phyloP scores from a whole-genome alignment of 2,113 vertebrate genomes.

The Heloderma charlesbogerti region DNA sequence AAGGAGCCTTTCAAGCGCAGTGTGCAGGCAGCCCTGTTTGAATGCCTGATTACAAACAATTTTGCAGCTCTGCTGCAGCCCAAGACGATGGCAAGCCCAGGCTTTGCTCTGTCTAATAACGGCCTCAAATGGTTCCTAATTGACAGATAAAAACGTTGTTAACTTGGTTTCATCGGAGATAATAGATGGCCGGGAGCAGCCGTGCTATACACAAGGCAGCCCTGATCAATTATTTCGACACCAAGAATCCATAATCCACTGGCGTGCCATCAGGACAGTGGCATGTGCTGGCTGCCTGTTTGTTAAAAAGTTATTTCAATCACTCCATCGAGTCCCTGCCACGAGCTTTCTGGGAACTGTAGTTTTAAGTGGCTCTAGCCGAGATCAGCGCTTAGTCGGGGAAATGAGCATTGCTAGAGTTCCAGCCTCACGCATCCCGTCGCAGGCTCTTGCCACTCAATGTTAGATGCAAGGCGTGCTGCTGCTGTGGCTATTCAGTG shows the following conservation, averaged over 20 bases:
- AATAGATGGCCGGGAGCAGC: conserved; percentile 62
- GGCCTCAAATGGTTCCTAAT: conserved; percentile 71
- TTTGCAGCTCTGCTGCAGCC: conserved; percentile 62
- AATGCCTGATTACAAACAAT: conserved; percentile 70
- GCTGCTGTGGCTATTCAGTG: too few relatives aligned
- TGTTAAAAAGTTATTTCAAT: conserved; percentile 9
- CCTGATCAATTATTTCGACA: conserved; percentile 54
- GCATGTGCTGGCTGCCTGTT: rapidly evolving
- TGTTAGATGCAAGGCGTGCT: too few relatives aligned
- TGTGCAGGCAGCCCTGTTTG: conserved; percentile 51
- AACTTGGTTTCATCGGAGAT: conserved; percentile 66
- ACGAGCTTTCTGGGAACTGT: background rate
- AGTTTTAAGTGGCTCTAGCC: background rate
- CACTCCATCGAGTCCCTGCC: rapidly evolving
- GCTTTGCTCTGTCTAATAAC: conserved; percentile 71
- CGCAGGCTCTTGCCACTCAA: background rate
- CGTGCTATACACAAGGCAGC: conserved; percentile 41
- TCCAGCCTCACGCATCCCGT: rapidly evolving
- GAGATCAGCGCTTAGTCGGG: background rate
- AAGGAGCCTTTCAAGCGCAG: background rate
- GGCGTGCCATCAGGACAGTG: rapidly evolving
- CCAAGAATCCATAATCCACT: background rate
- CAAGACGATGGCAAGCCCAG: conserved; percentile 60
- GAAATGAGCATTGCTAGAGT: background rate
- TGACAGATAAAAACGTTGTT: conserved; percentile 74